Evolutionary conservation across 1,140 invertebrate genomes (phyloP), one percentile per base, ranked within the genome.

Genomic region (Venturia canescens): DNA sequence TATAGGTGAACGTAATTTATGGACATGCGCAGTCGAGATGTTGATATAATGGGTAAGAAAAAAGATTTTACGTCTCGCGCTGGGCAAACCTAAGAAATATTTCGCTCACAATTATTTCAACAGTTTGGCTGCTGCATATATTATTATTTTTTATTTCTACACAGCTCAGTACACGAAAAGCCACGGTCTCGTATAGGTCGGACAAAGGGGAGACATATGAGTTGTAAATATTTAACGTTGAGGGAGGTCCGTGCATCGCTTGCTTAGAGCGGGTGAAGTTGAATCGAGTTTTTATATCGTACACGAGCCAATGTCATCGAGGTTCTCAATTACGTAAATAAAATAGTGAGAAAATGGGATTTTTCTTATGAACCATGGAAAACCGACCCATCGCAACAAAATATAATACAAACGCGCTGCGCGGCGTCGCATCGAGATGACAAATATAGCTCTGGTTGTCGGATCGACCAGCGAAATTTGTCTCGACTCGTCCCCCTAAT

Each of bases 271-370:
- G 29, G 18, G n/a, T 7, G 63, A 63, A 77, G 75, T 77, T 77
- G 75, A 77, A 77, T 77, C 27, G 50, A 77, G 18, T 77, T 23
- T 63, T 31, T 77, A 21, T 53, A 23, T n/a, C 48, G 48, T 53
- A 53, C 18, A 53, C n/a, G n/a, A 15, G 4, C 2, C 18, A 15
- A 53, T 53, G 15, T 53, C n/a, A 38, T 75, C 71, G 48, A n/a
- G 72, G 72, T 75, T 75, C 72, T 75, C 72, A 75, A 53, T 75
- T 50, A 53, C 48, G 48, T 53, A n/a, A 21, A 53, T 3, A n/a
- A 21, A 53, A 4, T 53, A 13, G 13, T 9, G 38, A 44, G 38
- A 44, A 44, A 44, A 44, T 44, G 13, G 1, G 13, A 13, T 44
- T 44, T 44, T 44, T 44, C n/a, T 44, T 44, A 44, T 13, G 13